Base-by-base conservation (phyloP, 2,888 invertebrate species). In the Polyommatus icarus region DNA sequence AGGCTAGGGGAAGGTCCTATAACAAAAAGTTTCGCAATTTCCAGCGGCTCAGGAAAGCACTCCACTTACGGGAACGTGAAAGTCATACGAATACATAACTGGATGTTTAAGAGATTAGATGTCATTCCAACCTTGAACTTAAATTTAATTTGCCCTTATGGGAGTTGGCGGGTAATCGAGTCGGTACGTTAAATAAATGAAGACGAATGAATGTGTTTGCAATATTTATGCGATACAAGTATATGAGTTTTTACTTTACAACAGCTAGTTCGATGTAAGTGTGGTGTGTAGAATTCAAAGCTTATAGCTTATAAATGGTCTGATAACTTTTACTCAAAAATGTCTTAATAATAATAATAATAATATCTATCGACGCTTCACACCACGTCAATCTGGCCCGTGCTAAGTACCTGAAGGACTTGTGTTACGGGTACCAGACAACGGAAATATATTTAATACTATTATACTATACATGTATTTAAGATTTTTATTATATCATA, bases 41-140 rank as follows among this genome's bases (percentile, higher is more conserved):
- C 4, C 20, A 73, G 73, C 40, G 40, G 46, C 73, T 50, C 50
- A 54, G 46, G 46, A 54, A 75, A 73, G 46, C 73, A 73, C 73
- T 72, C 72, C 20, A 40, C 72, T 72, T 40, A 40, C n/a, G 40
- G 40, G 40, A 20, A 72, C 72, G 72, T 72, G 40, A 40, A 72
- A 36, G 10, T 40, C 40, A 72, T 72, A 72, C 20, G 8, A 40
- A 72, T 36, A 73, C 50, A 50, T 54, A 75, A 75, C 18, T 75
- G 54, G 50, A 75, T 75, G 12, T 50, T 75, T 75, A 29, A 54
- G 75, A 75, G 29, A 67, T 67, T 67, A 67, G 29, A 50, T 75
- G 75, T 7, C 54, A 75, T 54, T 29, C 50, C 15, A 75, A 75
- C 75, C 75, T 75, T 54, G 75, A 75, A 50, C 75, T 50, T 75